phyloP scores from a whole-genome alignment of 2,888 invertebrate species.

The Cosmorhoe ocellata region DNA sequence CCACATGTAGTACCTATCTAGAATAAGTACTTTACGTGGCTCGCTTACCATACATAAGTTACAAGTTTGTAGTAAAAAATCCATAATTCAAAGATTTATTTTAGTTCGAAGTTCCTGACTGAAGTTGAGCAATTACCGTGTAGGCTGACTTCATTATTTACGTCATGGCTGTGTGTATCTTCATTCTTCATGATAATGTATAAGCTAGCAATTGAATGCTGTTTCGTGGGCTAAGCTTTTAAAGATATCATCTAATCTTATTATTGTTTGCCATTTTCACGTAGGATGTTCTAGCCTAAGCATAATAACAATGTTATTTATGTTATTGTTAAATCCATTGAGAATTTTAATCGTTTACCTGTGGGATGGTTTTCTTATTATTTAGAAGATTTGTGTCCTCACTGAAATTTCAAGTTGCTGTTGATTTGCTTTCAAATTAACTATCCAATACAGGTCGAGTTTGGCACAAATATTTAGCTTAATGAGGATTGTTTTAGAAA shows the following conservation, averaged over 20 bases:
- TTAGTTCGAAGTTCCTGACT: too few relatives aligned
- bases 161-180: not conserved
- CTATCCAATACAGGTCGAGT: slow-evolving; percentile 28
- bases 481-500: slow-evolving; percentile 71
- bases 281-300: slow-evolving; percentile 24
- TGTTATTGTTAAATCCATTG: too few relatives aligned
- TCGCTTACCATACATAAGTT: too few relatives aligned
- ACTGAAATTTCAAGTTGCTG: not conserved
- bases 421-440: slow-evolving; percentile 24
- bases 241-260: slow-evolving; percentile 17
- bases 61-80: too few relatives aligned
- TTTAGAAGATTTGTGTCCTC: too few relatives aligned
- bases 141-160: not conserved
- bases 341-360: slow-evolving; percentile 24
- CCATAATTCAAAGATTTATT: too few relatives aligned
- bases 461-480: slow-evolving; percentile 54
- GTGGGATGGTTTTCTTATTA: slow-evolving; percentile 32
- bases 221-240: slow-evolving; percentile 26
- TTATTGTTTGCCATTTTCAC: not conserved
- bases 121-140: not conserved
- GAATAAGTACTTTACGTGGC: too few relatives aligned
- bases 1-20: too few relatives aligned
- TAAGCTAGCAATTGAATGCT: slow-evolving; percentile 2
- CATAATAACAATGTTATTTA: too few relatives aligned
- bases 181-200: not conserved